Evolutionary conservation across 2,797 vertebrate genomes (phyloP).

Genomic region (Hafferia zeledoni): DNA sequence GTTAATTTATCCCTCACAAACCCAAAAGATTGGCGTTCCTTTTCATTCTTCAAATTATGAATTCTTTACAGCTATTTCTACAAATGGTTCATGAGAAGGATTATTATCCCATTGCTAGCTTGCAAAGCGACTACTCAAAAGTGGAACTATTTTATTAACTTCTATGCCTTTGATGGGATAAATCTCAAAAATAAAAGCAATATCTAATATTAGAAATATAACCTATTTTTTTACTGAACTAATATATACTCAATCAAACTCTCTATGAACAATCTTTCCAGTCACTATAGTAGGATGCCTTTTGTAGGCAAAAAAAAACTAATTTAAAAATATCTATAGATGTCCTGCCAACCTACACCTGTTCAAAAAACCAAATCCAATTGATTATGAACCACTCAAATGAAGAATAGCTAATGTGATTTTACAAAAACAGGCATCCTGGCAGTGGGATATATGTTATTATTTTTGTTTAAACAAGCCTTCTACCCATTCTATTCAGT

Average conservation of each 20-base stretch:
- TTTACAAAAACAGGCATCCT: neutral
- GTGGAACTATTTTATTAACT: neutral
- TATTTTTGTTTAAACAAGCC: neutral
- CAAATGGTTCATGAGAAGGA: neutral
- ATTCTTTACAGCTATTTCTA: neutral
- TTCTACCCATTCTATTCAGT: neutral
- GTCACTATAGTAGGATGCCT: neutral
- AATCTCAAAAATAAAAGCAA: neutral
- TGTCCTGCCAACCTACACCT: neutral
- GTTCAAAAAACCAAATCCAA: neutral
- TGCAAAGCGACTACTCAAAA: neutral
- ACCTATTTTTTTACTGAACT: neutral
- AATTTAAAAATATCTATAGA: neutral
- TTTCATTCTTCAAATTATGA: neutral
- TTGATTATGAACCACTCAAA: neutral
- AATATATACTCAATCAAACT: neutral
- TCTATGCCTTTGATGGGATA: neutral
- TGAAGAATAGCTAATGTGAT: neutral
- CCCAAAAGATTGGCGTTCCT: neutral
- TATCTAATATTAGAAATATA: neutral
- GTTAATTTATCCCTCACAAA: neutral
- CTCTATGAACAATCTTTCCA: neutral
- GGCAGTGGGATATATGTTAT: neutral
- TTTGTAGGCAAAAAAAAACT: neutral
- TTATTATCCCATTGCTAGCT: neutral